phyloP scores from a whole-genome alignment of 2,113 vertebrate genomes.

The Anser brachyrhynchus region DNA sequence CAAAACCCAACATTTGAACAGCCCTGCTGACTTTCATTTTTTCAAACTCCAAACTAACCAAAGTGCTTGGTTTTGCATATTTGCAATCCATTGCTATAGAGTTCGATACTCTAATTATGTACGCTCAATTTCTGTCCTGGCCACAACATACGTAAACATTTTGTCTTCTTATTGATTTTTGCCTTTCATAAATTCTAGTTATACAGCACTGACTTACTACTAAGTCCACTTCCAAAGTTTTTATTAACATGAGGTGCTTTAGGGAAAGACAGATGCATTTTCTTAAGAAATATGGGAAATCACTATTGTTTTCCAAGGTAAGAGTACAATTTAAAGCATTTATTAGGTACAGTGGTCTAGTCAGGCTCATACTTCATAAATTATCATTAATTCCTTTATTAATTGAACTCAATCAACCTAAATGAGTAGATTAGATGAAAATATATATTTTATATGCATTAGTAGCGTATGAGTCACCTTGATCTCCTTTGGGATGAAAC shows the following conservation, averaged over 20 bases:
- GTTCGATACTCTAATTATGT: neutral
- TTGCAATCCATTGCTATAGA: fast-evolving
- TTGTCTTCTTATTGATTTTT: neutral
- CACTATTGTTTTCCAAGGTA: neutral
- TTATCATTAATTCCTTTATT: constrained; percentile 56
- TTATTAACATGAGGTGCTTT: neutral
- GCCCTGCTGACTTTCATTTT: neutral
- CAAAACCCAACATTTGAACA: neutral
- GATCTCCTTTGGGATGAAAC: constrained; percentile 38
- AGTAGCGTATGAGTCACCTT: constrained; percentile 45
- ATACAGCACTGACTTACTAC: neutral
- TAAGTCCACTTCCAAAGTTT: neutral
- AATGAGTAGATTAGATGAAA: neutral
- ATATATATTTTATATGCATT: neutral
- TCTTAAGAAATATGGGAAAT: neutral
- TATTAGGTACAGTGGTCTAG: neutral
- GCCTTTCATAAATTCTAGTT: neutral
- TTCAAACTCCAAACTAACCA: neutral
- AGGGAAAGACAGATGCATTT: neutral
- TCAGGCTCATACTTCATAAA: constrained; percentile 25
- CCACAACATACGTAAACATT: neutral
- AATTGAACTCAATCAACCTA: neutral
- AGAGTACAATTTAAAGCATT: constrained; percentile 34
- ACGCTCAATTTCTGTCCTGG: neutral
- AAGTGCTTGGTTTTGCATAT: neutral